These are phyloP conservation scores for Xenus cinereus DNA, from an alignment of 2,113 vertebrate genomes.

Conservation along the genomic window DNA sequence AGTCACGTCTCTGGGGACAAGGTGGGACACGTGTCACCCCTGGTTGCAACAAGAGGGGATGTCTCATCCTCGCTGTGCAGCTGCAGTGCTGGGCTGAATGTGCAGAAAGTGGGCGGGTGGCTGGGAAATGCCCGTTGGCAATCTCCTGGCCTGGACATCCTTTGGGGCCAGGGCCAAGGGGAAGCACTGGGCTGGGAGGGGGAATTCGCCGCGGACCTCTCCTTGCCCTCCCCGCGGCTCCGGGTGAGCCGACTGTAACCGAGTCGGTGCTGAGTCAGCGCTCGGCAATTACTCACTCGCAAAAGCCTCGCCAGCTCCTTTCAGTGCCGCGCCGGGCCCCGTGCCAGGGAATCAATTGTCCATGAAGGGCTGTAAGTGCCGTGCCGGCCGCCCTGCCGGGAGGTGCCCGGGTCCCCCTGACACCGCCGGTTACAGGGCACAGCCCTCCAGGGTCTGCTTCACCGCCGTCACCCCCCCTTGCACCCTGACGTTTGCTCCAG, in stretches of 20 bases:
- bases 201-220: fast-evolving
- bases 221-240: not conserved
- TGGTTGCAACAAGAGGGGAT: not conserved
- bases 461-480: fast-evolving
- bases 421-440: fast-evolving
- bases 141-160: not conserved
- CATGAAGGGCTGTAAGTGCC: not conserved
- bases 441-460: not conserved
- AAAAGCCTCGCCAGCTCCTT: not conserved
- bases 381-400: fast-evolving
- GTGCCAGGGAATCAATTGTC: not conserved
- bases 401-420: not conserved
- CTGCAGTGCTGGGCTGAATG: not conserved
- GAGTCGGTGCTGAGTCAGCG: slow-evolving; percentile 17
- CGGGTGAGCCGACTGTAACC: not conserved
- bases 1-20: not conserved
- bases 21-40: fast-evolving
- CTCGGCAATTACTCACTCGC: not conserved
- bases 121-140: not conserved
- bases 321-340: not conserved
- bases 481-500: not conserved
- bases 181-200: not conserved
- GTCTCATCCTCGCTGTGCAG: fast-evolving
- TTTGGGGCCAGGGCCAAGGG: not conserved
- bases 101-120: fast-evolving